A percentile compares a stretch with the other conserved stretches of the same genome.
phyloP scores from a whole-genome alignment of 2,113 vertebrate species.

The Zosterops pallidus region DNA sequence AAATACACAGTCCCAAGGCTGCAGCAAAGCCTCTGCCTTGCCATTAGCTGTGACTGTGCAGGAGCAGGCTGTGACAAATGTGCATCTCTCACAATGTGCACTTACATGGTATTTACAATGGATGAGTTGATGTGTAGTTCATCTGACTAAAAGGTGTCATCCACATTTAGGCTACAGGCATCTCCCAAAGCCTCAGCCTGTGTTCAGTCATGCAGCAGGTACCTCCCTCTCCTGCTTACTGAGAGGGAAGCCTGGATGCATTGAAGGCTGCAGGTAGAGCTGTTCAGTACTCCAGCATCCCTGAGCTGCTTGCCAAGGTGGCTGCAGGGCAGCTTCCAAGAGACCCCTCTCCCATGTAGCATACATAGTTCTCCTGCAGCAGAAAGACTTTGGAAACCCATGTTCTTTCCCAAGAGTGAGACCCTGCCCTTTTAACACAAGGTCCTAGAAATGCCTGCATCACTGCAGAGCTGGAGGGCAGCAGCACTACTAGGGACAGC shows the following conservation, averaged over 20 bases:
- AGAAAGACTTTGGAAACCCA: background rate
- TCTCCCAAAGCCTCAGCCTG: background rate
- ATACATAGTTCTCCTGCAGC: background rate
- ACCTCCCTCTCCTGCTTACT: background rate
- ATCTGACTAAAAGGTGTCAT: background rate
- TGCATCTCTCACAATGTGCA: background rate
- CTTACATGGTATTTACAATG: background rate
- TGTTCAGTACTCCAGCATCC: background rate
- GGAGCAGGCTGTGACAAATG: background rate
- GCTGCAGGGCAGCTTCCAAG: background rate
- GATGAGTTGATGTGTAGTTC: background rate
- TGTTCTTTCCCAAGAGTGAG: background rate
- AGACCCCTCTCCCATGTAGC: background rate
- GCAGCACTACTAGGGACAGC: background rate
- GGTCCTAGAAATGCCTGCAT: background rate
- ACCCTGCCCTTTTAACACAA: background rate
- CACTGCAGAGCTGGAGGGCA: background rate
- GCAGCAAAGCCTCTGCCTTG: background rate
- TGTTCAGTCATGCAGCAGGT: background rate
- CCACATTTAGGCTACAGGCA: constrained; percentile 8
- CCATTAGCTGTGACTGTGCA: fast-evolving
- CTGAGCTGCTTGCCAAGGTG: background rate
- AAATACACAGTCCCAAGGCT: background rate
- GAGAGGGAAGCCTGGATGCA: background rate
- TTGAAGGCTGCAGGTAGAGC: background rate